Percentiles rank a stretch among this genome's conserved stretches.
Evolutionary conservation across 2,888 invertebrate species (phyloP).

Genomic region (Drosophila parthenogenetica): DNA sequence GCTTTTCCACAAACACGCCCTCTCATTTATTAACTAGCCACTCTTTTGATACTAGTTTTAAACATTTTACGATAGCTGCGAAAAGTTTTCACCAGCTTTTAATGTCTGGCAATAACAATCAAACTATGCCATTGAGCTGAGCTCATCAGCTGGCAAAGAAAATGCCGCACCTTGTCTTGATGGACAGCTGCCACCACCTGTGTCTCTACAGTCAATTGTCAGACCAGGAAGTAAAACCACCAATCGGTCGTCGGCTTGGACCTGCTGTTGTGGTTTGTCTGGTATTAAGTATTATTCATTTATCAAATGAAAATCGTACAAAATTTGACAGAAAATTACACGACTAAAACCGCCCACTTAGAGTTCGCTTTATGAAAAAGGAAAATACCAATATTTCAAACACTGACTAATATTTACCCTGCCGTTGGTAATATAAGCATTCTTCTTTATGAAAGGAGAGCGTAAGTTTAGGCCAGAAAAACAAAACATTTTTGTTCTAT

Average conservation of each 20-base stretch:
- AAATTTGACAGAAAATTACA: slow-evolving; percentile 68
- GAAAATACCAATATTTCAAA: neutral
- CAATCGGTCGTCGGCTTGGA: slow-evolving; percentile 4
- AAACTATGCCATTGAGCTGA: slow-evolving; percentile 16
- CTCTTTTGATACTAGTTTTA: slow-evolving; percentile 1
- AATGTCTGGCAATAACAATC: slow-evolving; percentile 30
- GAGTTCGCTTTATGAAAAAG: slow-evolving; percentile 6
- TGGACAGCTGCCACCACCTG: slow-evolving; percentile 20
- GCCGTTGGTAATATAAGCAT: no score
- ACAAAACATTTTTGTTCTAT: no score
- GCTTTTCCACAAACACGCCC: slow-evolving; percentile 36
- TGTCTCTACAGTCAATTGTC: slow-evolving; percentile 15
- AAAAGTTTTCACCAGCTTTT: neutral
- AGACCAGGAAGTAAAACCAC: slow-evolving; percentile 47
- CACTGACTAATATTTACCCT: slow-evolving; percentile 13
- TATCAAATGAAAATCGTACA: slow-evolving; percentile 67
- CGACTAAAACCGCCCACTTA: slow-evolving; percentile 66
- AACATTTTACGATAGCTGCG: slow-evolving; percentile 22
- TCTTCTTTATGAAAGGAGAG: no score
- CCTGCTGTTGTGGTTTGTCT: slow-evolving; percentile 32
- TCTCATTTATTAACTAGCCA: slow-evolving; percentile 6
- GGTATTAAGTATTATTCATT: slow-evolving; percentile 51
- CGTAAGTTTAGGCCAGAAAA: no score
- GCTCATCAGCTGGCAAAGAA: slow-evolving; percentile 24
- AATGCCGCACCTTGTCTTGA: slow-evolving; percentile 39